A percentile compares a stretch with the other conserved stretches of the same genome.
Evolutionary conservation across 1,140 invertebrate species (phyloP).

Genomic region (Saxidomus purpurata): DNA sequence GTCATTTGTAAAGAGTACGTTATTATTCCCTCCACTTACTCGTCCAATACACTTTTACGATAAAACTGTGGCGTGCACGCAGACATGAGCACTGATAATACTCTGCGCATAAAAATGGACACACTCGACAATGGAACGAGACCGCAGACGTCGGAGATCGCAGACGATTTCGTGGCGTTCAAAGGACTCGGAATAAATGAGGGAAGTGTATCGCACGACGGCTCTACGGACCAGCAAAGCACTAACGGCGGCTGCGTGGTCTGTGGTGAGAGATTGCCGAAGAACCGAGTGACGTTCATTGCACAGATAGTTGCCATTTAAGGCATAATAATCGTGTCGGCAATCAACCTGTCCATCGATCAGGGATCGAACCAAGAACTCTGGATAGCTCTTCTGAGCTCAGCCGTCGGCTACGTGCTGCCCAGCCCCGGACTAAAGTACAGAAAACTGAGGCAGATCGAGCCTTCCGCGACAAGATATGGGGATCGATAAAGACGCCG

Average conservation of each 20-base stretch:
- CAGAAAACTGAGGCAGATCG: background rate
- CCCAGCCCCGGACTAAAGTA: background rate
- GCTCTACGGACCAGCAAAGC: background rate
- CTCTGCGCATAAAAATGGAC: background rate
- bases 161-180: background rate
- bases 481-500: background rate
- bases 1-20: too few species aligned
- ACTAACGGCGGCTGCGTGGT: background rate
- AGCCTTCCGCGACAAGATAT: background rate
- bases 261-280: background rate
- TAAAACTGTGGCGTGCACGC: too few species aligned
- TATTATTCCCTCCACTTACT: too few species aligned
- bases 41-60: too few species aligned
- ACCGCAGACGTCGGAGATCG: background rate
- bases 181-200: too few species aligned
- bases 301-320: slow-evolving; percentile 16
- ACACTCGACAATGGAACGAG: background rate
- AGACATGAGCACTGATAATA: too few species aligned
- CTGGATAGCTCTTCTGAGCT: background rate
- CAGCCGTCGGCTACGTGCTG: slow-evolving; percentile 3
- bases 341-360: background rate
- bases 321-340: background rate
- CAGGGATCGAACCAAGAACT: background rate
- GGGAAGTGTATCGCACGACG: too few species aligned
- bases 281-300: slow-evolving; percentile 4